Evolutionary conservation across 1,140 invertebrate genomes (phyloP).

Genomic region (Caerostris darwini): DNA sequence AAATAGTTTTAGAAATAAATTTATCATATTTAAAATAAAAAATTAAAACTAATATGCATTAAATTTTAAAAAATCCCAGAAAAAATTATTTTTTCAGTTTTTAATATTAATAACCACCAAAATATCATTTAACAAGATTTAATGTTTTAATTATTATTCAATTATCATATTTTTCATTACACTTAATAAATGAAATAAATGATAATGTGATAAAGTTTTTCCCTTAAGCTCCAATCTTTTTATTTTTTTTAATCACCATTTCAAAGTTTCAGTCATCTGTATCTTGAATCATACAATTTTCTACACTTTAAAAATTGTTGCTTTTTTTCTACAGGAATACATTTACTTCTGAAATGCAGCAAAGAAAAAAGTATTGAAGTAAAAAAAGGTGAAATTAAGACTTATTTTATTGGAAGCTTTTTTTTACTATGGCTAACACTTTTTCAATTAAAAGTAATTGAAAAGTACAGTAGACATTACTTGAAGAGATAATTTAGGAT

Average conservation of each 20-base stretch:
- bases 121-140: constrained; percentile 14
- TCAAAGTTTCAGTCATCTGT: not conserved
- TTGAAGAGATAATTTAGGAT: not conserved
- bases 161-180: not conserved
- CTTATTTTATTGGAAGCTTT: not conserved
- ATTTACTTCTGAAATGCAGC: not conserved
- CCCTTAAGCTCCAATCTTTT: not conserved
- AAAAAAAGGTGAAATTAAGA: constrained; percentile 32
- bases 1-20: not conserved
- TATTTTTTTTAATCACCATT: not conserved
- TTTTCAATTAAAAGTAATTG: constrained; percentile 42
- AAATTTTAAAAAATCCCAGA: not conserved
- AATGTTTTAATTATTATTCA: constrained; percentile 33
- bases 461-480: constrained; percentile 28
- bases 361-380: not conserved
- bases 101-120: not conserved
- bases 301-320: not conserved
- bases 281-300: not conserved
- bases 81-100: not conserved
- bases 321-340: not conserved
- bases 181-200: constrained; percentile 5
- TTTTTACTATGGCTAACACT: constrained; percentile 6
- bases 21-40: not conserved
- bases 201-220: not conserved
- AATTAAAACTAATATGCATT: not conserved